These are phyloP conservation scores for Apteryx mantelli DNA, from an alignment of 2,113 vertebrate species.

Conservation along the genomic window DNA sequence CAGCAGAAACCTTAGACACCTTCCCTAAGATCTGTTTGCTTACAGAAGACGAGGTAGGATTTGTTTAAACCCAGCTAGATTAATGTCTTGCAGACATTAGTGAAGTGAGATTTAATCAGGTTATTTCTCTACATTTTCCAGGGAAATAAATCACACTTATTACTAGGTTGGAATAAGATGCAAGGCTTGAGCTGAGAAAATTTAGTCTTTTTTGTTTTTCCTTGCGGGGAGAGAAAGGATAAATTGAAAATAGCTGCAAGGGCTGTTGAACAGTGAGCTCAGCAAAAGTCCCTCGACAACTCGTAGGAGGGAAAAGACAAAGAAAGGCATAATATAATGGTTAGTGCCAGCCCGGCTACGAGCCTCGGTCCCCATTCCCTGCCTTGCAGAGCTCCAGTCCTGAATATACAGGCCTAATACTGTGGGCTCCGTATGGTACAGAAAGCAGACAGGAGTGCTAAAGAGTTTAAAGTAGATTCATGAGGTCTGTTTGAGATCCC, in stretches of 20 bases:
- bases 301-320: background rate
- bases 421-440: background rate
- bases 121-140: constrained; percentile 67
- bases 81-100: constrained; percentile 73
- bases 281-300: background rate
- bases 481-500: background rate
- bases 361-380: background rate
- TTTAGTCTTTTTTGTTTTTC: constrained; percentile 2
- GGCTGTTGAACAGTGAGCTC: background rate
- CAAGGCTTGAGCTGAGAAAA: constrained; percentile 27
- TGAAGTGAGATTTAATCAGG: constrained; percentile 68
- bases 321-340: background rate
- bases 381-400: background rate
- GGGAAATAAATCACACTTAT: constrained; percentile 67
- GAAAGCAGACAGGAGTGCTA: background rate
- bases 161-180: constrained; percentile 45
- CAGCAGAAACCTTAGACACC: constrained; percentile 73
- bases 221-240: background rate
- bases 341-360: background rate
- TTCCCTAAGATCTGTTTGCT: constrained; percentile 70
- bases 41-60: constrained; percentile 70
- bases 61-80: constrained; percentile 69
- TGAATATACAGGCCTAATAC: background rate
- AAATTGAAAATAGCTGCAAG: constrained; percentile 27
- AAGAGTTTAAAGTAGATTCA: background rate